Evolutionary conservation across 2,113 vertebrate species (phyloP).

Genomic region (Parotia lawesii): DNA sequence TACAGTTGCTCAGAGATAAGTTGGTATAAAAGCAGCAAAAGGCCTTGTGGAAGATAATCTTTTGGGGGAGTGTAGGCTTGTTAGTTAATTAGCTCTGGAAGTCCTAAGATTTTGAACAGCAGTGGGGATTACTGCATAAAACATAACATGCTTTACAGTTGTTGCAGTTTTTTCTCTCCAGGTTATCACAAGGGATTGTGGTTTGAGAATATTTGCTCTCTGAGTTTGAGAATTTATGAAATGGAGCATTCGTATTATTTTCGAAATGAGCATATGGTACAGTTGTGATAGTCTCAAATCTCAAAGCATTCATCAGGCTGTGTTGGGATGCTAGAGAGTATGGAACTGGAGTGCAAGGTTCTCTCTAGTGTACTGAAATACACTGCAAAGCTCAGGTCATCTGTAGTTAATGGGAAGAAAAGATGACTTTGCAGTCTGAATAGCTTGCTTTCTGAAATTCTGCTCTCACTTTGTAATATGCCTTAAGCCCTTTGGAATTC

Average conservation of each 20-base stretch:
- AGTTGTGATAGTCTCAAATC: not conserved
- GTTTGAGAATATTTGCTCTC: not conserved
- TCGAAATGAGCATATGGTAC: not conserved
- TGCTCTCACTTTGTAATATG: not conserved
- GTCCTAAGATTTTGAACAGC: not conserved
- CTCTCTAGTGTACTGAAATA: not conserved
- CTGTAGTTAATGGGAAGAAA: conserved; percentile 15
- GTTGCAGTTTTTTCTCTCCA: not conserved
- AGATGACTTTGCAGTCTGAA: not conserved
- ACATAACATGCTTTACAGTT: not conserved
- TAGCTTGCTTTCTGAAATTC: not conserved
- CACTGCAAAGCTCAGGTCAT: not conserved
- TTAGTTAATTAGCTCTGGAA: conserved; percentile 28
- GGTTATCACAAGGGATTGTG: conserved; percentile 6
- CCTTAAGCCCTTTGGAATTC: not conserved
- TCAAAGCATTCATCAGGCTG: not conserved
- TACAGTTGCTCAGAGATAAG: not conserved
- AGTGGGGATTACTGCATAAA: not conserved
- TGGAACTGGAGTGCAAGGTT: not conserved
- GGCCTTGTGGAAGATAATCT: conserved; percentile 2
- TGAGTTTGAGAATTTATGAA: not conserved
- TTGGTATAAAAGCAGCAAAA: not conserved
- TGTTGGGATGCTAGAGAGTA: not conserved
- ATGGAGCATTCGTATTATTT: not conserved
- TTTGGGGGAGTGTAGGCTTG: not conserved